These are phyloP conservation scores for Oscheius sp. DNA, from an alignment of 2,888 invertebrate species.

Conservation along the genomic window DNA sequence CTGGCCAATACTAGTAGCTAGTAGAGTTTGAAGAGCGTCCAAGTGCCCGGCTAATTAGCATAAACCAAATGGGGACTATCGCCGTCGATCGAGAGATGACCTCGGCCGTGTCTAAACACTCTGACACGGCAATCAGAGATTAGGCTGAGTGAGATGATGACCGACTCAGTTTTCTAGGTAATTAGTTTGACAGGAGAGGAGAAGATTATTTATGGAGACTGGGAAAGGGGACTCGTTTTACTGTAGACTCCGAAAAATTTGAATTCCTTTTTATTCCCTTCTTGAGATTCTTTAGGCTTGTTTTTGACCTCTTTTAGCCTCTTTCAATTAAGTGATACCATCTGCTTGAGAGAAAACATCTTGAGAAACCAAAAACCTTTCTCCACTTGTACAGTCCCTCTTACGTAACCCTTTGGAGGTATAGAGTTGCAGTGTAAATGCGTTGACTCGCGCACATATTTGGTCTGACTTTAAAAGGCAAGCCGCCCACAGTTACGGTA, in stretches of 20 bases:
- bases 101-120: slow-evolving; percentile 21
- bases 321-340: neutral
- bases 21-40: neutral
- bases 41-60: slow-evolving; percentile 1
- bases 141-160: neutral
- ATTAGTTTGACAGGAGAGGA: neutral
- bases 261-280: too few relatives aligned
- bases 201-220: neutral
- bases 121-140: slow-evolving; percentile 20
- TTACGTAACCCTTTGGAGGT: slow-evolving; percentile 1
- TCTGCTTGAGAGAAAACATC: neutral
- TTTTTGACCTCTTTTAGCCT: neutral
- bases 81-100: slow-evolving; percentile 19
- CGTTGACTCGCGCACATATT: slow-evolving; percentile 20
- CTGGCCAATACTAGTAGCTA: neutral
- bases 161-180: too few relatives aligned
- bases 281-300: too few relatives aligned
- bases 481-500: slow-evolving; percentile 27
- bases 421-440: slow-evolving; percentile 29
- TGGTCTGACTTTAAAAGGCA: slow-evolving; percentile 16
- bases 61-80: slow-evolving; percentile 11
- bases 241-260: too few relatives aligned
- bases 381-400: slow-evolving; percentile 5
- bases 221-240: neutral
- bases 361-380: neutral